phyloP scores from a whole-genome alignment of 2,797 vertebrate species.

The Psittacula echo region DNA sequence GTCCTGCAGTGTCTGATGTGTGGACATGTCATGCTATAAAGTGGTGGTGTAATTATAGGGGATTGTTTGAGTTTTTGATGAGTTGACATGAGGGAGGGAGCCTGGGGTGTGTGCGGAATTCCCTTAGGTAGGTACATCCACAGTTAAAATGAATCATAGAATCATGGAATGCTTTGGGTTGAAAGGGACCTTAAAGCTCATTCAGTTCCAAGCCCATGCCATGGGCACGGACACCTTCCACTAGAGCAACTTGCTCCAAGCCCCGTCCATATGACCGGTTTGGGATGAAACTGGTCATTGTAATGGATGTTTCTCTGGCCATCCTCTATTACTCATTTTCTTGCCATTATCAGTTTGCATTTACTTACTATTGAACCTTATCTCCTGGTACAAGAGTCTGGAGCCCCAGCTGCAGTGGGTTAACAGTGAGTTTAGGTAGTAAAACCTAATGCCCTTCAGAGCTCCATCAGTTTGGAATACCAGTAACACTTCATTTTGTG shows the following conservation, averaged over 20 bases:
- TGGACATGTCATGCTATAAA: neutral
- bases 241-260: neutral
- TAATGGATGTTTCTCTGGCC: neutral
- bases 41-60: neutral
- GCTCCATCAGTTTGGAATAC: neutral
- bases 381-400: neutral
- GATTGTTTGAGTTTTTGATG: neutral
- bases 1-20: neutral
- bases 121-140: neutral
- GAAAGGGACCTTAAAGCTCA: neutral
- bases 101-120: neutral
- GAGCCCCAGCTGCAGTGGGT: neutral
- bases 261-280: neutral
- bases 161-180: neutral
- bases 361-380: neutral
- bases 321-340: neutral
- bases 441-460: neutral
- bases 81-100: neutral
- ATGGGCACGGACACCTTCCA: neutral
- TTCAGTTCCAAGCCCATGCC: neutral
- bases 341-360: neutral
- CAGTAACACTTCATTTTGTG: neutral
- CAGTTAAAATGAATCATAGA: neutral
- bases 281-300: neutral
- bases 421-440: neutral